phyloP scores from a whole-genome alignment of 1,140 invertebrate genomes.

The Bombus confusus region DNA sequence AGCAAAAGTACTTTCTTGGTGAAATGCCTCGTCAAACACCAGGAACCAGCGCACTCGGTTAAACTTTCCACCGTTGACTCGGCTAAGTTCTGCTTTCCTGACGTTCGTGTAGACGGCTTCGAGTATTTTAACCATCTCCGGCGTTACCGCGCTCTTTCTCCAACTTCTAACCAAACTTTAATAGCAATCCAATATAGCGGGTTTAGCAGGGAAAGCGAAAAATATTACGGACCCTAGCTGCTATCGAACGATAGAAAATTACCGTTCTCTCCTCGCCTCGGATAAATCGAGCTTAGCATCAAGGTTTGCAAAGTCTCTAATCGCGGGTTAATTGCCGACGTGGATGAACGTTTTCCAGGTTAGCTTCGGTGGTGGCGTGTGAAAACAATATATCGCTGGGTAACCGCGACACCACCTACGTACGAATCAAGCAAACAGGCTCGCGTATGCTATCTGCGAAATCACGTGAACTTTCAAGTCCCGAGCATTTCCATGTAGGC shows the following conservation, averaged over 20 bases:
- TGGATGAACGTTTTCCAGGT: not conserved
- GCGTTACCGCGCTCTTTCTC: conserved; percentile 17
- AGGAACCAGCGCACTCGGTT: conserved; percentile 40
- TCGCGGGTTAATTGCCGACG: conserved; percentile 20
- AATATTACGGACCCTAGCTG: not conserved
- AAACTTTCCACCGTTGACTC: conserved; percentile 53
- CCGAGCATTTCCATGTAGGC: conserved; percentile 51
- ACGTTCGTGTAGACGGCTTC: conserved; percentile 45
- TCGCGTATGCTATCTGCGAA: conserved; percentile 46
- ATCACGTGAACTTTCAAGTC: conserved; percentile 60
- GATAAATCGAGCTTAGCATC: conserved; percentile 17
- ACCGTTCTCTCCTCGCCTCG: not conserved
- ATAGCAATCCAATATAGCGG: conserved; percentile 11
- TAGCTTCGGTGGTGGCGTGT: conserved; percentile 41
- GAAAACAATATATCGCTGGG: conserved; percentile 57
- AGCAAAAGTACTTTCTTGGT: conserved; percentile 56
- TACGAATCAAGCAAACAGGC: conserved; percentile 33
- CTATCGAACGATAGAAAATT: conserved; percentile 36
- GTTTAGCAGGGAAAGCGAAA: conserved; percentile 10
- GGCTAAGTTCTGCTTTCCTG: conserved; percentile 43
- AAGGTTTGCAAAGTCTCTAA: conserved; percentile 29
- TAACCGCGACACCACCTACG: not conserved
- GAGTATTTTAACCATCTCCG: conserved; percentile 42
- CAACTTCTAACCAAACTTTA: conserved; percentile 30
- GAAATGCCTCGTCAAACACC: conserved; percentile 58